phyloP scores from a whole-genome alignment of 2,888 invertebrate genomes.

The Himalopsyche kuldschensis region DNA sequence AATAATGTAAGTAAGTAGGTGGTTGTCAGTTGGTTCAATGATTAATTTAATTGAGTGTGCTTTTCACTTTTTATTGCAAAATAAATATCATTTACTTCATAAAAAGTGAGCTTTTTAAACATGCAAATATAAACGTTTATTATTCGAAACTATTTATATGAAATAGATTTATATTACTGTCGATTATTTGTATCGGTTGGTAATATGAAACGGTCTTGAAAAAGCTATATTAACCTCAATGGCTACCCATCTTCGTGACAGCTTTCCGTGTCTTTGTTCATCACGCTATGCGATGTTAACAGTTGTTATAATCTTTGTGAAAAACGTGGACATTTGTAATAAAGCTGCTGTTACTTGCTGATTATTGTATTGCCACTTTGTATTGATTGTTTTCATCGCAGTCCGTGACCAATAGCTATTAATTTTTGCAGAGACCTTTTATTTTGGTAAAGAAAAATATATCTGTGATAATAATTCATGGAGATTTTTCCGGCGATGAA shows the following conservation, averaged over 20 bases:
- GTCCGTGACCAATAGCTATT: not conserved
- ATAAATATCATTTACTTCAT: too few species aligned
- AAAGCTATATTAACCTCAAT: not conserved
- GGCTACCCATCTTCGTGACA: not conserved
- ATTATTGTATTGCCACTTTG: not conserved
- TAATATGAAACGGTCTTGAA: not conserved
- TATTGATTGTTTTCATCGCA: not conserved
- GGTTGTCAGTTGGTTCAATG: too few species aligned
- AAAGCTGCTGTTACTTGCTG: not conserved
- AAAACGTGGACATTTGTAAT: not conserved
- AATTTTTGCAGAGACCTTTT: not conserved
- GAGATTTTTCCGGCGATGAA: too few species aligned
- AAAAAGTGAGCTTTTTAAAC: too few species aligned
- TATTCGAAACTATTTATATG: too few species aligned
- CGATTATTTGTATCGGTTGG: too few species aligned
- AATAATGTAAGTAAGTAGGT: too few species aligned
- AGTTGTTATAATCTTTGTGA: not conserved
- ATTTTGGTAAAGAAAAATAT: not conserved
- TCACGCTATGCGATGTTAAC: not conserved
- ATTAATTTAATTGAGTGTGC: too few species aligned
- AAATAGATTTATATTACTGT: too few species aligned
- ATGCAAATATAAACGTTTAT: too few species aligned
- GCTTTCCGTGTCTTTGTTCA: not conserved
- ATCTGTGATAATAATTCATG: too few species aligned
- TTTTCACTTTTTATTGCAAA: too few species aligned